phyloP scores from a whole-genome alignment of 2,113 vertebrate genomes.

The Barnardius zonarius region DNA sequence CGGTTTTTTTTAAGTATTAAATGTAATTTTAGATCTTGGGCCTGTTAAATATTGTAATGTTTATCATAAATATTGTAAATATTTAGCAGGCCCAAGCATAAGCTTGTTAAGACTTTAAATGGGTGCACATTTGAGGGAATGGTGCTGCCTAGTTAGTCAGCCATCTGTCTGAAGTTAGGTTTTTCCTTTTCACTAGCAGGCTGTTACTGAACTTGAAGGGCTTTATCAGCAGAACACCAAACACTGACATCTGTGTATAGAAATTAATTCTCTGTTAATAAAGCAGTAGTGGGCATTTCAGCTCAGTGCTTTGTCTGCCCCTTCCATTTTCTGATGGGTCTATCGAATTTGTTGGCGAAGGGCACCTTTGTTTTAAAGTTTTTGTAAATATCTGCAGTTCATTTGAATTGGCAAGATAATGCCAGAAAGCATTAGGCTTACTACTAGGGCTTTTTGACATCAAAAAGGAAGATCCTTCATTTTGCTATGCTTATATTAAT shows the following conservation, averaged over 20 bases:
- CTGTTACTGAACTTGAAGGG: background rate
- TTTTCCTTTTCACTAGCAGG: background rate
- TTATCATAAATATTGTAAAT: background rate
- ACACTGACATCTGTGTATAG: background rate
- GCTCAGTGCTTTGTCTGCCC: background rate
- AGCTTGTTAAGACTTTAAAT: background rate
- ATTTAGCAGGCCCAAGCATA: background rate
- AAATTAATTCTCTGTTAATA: background rate
- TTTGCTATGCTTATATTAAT: background rate
- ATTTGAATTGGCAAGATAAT: background rate
- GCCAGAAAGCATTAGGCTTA: background rate
- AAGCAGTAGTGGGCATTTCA: conserved; percentile 59
- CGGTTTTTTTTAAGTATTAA: background rate
- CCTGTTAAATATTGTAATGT: background rate
- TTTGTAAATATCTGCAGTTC: background rate
- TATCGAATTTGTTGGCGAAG: background rate
- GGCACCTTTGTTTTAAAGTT: background rate
- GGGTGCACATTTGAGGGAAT: background rate
- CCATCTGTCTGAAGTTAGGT: background rate
- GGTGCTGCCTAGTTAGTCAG: background rate
- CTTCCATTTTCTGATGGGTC: background rate
- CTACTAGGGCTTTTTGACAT: background rate
- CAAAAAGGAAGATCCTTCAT: background rate
- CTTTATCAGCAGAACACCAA: background rate
- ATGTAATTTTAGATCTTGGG: background rate